Base-by-base conservation (phyloP, 2,888 invertebrate genomes). In the Ophioninae sp. region DNA sequence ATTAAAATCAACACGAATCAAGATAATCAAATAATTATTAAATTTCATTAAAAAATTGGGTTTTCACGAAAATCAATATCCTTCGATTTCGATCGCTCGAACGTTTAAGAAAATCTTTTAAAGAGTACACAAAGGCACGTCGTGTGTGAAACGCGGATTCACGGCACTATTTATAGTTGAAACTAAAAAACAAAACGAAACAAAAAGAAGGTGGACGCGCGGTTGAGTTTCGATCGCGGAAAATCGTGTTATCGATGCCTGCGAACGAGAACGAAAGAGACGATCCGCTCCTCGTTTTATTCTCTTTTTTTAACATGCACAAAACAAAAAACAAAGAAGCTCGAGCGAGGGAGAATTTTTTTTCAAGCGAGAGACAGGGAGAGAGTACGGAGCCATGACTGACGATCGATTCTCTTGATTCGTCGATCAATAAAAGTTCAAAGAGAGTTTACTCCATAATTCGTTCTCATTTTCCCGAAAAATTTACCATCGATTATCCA, bases 381-480 rank as follows among this genome's bases (percentile, higher is more conserved):
- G 79, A 83, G 83, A 85, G 85, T 83, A 81, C 85, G 73, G 56
- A 81, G 39, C 85, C 85, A 85, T 85, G 85, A 62, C 83, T 72
- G 79, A 82, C 84, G 68, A 81, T 17, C 67, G 81, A 79, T 81
- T 67, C 61, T 76, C 62, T 76, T 69, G 81, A 84, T 84, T 81
- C 75, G 67, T 79, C 70, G 74, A 81, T 81, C 56, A 81, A 84
- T 84, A 84, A 84, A 50, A 84, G 79, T 81, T 79, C 67, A 72
- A 84, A 69, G 73, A 62, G 68, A 59, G 76, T 81, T 75, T 79
- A 78, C 61, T 68, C 74, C 44, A 84, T 20, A 65, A 50, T 77
- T 67, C 41, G 30, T 20, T 79, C 23, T 61, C n/a, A 17, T 41
- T 77, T 65, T n/a, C 41, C 44, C n/a, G 37, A 44, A 17, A 30